Base-by-base conservation (phyloP, 2,888 invertebrate species). In the Caenorhabditis parvicauda region DNA sequence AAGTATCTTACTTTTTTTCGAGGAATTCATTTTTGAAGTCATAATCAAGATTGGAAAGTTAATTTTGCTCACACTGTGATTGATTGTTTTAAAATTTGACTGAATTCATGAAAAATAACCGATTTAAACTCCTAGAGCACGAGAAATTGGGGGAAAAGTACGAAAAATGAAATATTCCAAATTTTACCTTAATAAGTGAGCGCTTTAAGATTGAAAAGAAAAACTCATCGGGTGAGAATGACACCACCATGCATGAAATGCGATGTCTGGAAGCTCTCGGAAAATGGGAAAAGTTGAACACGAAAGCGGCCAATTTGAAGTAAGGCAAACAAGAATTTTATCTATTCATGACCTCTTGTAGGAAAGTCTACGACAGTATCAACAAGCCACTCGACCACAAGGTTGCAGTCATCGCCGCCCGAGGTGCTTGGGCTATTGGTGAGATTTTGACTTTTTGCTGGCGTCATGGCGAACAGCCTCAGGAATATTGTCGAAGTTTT, bases 221-320 rank as follows among this genome's bases (percentile, higher is more conserved):
- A n/a, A n/a, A 14, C 41, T 41, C 17, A 14, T 12, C n/a, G 17
- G 7, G 41, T n/a, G n/a, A n/a, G n/a, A 56, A 62, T 14, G 65
- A 86, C 7, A 90, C 91, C 77, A 88, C 88, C 27, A 84, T 96
- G 24, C 96, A 96, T 0, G 89, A 93, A 81, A 90, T 99, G 89
- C 87, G 96, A 49, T 98, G 87, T 82, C 86, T 95, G 88, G 96
- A 99, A 84, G 93, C 96, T 0, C 84, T 99, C 0, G 96, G 95
- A 0, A 93, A 96, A 83, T 98, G 98, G 98, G 59, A 63, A n/a
- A 61, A 73, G 37, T 51, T 79, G 43, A 68, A 63, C 42, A 46
- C 59, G 24, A 57, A 64, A 17, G 67, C 72, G 17, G 41, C 35
- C 25, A 32, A 35, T 19, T 53, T 46, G 53, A 27, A 7, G 41